A percentile compares a stretch with the other conserved stretches of the same genome.
Conservation (phyloP, 2,888 invertebrate species). For the Cheilosia scutellata region DNA sequence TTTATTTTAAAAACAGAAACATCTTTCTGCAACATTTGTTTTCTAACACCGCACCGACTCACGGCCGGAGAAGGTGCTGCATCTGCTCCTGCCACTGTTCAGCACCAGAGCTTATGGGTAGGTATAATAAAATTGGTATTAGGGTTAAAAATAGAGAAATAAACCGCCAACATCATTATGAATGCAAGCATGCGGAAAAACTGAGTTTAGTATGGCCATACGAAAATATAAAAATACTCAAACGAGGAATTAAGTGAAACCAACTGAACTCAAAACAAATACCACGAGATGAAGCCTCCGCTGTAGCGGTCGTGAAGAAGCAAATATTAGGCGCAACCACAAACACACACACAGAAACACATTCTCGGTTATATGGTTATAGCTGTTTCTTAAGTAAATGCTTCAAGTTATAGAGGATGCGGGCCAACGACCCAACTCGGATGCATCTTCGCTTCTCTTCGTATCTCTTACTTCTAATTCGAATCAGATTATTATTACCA, state of each 20-base stretch:
- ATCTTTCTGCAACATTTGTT: conserved; percentile 72
- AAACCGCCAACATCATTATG: conserved; percentile 55
- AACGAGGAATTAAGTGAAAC: conserved; percentile 30
- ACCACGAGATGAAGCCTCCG: conserved; percentile 30
- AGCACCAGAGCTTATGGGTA: conserved; percentile 44
- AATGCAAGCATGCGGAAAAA: conserved; percentile 64
- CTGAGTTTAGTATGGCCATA: conserved; percentile 59
- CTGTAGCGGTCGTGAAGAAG: conserved; percentile 19
- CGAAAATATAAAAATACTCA: conserved; percentile 24
- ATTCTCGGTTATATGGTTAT: conserved; percentile 11
- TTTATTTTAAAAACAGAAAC: conserved; percentile 68
- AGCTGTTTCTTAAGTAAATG: conserved; percentile 46
- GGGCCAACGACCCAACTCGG: conserved; percentile 66
- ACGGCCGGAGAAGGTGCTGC: too few relatives aligned
- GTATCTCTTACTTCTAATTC: conserved; percentile 69
- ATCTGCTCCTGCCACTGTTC: not conserved
- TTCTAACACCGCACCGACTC: conserved; percentile 48
- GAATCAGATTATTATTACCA: conserved; percentile 71
- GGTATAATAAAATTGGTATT: conserved; percentile 56
- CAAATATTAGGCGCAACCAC: conserved; percentile 23
- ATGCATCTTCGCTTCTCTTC: conserved; percentile 51
- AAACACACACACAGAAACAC: conserved; percentile 4
- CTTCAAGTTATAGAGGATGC: conserved; percentile 38
- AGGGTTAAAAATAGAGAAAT: conserved; percentile 61
- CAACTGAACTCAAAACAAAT: conserved; percentile 62